phyloP scores from a whole-genome alignment of 2,888 invertebrate genomes.

The Drosophila neonasuta region DNA sequence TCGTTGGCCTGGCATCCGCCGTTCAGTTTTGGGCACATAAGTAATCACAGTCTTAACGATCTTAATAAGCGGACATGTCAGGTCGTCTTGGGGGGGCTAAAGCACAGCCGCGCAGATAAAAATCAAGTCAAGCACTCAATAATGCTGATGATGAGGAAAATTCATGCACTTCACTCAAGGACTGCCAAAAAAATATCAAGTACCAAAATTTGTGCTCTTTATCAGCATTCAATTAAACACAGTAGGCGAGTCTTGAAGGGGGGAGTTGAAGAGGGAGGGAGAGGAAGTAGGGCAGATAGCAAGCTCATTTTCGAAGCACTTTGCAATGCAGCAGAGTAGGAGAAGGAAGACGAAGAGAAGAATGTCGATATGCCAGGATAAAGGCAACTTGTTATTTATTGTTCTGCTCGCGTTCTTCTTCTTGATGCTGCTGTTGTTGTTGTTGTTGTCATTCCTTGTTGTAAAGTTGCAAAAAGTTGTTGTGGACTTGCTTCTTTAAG shows the following conservation, averaged over 20 bases:
- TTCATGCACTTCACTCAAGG: slow-evolving; percentile 47
- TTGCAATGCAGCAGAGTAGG: slow-evolving; percentile 38
- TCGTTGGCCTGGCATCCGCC: slow-evolving; percentile 28
- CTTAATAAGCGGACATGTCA: slow-evolving; percentile 54
- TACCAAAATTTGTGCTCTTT: slow-evolving; percentile 25
- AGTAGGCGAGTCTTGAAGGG: background rate
- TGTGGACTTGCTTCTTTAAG: slow-evolving; percentile 21
- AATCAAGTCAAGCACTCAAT: slow-evolving; percentile 45
- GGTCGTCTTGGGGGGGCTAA: slow-evolving; percentile 11
- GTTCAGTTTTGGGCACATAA: slow-evolving; percentile 40
- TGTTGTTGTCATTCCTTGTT: slow-evolving; percentile 18
- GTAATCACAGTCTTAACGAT: slow-evolving; percentile 54
- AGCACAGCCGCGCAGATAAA: slow-evolving; percentile 39
- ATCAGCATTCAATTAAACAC: slow-evolving; percentile 47
- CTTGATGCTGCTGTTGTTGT: background rate
- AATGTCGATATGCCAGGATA: slow-evolving; percentile 51
- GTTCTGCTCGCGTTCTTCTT: slow-evolving; percentile 3
- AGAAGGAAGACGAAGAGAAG: slow-evolving; percentile 7
- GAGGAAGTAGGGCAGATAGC: slow-evolving; percentile 15
- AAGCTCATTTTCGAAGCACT: slow-evolving; percentile 51
- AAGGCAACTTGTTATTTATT: slow-evolving; percentile 35
- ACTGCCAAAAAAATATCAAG: slow-evolving; percentile 24
- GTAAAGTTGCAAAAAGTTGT: slow-evolving; percentile 35
- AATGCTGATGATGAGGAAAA: slow-evolving; percentile 47
- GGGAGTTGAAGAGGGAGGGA: background rate